A percentile compares a stretch with the other conserved stretches of the same genome.
These are phyloP conservation scores for Pectinophora gossypiella DNA, from an alignment of 1,140 invertebrate genomes.

Conservation along the genomic window DNA sequence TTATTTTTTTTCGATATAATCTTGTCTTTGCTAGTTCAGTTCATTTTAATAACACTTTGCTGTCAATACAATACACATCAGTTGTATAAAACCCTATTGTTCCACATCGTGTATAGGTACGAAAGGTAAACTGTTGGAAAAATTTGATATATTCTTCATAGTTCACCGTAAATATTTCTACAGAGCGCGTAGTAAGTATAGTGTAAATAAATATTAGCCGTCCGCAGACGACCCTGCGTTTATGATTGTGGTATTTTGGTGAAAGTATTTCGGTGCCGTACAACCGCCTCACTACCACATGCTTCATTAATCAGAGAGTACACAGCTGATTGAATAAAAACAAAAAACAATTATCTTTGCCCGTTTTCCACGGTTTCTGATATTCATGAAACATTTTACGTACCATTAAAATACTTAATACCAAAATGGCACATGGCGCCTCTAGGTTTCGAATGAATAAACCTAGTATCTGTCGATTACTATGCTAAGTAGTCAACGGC, in stretches of 20 bases:
- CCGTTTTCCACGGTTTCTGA: background rate
- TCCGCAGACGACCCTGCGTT: slow-evolving; percentile 28
- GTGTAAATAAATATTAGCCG: slow-evolving; percentile 47
- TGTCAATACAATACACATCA: too few relatives aligned
- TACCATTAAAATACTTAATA: too few relatives aligned
- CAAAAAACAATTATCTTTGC: slow-evolving; percentile 20
- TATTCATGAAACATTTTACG: too few relatives aligned
- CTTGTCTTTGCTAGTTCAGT: too few relatives aligned
- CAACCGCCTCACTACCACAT: slow-evolving; percentile 15
- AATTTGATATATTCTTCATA: background rate
- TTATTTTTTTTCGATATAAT: too few relatives aligned
- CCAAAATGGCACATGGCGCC: too few relatives aligned
- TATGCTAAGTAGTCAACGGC: too few relatives aligned
- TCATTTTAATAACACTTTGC: too few relatives aligned
- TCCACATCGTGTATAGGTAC: background rate
- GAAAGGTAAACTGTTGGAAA: slow-evolving; percentile 1
- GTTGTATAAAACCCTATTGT: too few relatives aligned
- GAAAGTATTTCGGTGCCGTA: slow-evolving; percentile 47
- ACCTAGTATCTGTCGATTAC: too few relatives aligned
- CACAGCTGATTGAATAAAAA: slow-evolving; percentile 25
- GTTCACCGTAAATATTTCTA: slow-evolving; percentile 34
- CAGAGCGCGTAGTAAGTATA: slow-evolving; percentile 28
- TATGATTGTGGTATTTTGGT: slow-evolving; percentile 52
- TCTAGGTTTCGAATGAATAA: too few relatives aligned
- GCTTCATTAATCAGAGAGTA: slow-evolving; percentile 26